Base-by-base conservation (phyloP, 2,888 invertebrate species). In the Rhagonycha lutea region DNA sequence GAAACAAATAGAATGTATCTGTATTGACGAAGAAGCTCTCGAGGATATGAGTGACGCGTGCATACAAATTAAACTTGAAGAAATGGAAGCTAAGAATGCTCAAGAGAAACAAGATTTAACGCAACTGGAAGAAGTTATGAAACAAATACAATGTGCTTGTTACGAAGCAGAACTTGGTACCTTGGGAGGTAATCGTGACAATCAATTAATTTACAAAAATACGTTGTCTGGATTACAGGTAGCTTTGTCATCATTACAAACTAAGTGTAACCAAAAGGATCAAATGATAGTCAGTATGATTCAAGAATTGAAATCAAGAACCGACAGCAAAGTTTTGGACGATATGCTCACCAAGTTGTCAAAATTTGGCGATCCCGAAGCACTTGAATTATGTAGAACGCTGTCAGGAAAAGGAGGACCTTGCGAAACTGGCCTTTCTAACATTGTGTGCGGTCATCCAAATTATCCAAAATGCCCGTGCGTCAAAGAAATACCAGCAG, bases 191-290 rank as follows among this genome's bases (percentile, higher is more conserved):
- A 60, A 26, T 11, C 67, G 75, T 0, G 61, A 18, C 4, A 76
- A 79, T 28, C 61, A 73, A 18, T 63, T 69, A 3, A 32, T 11
- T 24, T 80, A 72, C 29, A 75, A 74, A 47, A 75, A 67, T 11
- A 81, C 81, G 4, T 26, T 83, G 32, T 80, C 81, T 0, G 84
- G 84, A 10, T 75, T 87, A 61, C 84, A 86, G 74, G 75, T 86
- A 76, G 84, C 86, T 10, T 76, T 87, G 61, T 77, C 79, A 5
- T 83, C 82, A 47, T 78, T 87, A 18, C 84, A 86, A 75, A 80
- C 83, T 26, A 86, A 87, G 74, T 86, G 86, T 73, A 83, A 81
- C 69, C 83, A 84, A 4, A 87, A 87, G 74, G 87, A 87, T 79
- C 81, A 79, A 28, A 83, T 87, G 83, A 87, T 87, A 69, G 82